Base-by-base conservation (phyloP, 1,140 invertebrate species). In the Amyelois transitella region DNA sequence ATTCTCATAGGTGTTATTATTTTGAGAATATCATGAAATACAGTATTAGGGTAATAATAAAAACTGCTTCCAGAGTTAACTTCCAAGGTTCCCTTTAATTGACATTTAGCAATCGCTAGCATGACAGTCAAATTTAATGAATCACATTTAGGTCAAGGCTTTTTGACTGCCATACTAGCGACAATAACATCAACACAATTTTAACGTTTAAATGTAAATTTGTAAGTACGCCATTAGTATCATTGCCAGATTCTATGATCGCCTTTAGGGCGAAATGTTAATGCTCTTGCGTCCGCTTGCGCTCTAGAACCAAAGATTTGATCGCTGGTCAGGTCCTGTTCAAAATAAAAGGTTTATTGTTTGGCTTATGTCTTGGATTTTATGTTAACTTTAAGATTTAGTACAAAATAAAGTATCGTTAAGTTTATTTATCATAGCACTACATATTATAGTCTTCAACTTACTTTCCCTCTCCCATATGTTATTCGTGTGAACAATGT, bases 111-210 rank as follows among this genome's bases (percentile, higher is more conserved):
- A 66, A 71, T 75, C 66, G 65, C 57, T 56, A 71, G 64, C 58
- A 71, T 66, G 56, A 58, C 65, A 66, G 67, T 71, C 62, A 72
- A 75, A 80, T 78, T 75, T 77, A 78, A 78, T 75, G 76, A 74
- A 66, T 38, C 62, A 69, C 66, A 79, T 77, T 81, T 52, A 58
- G 76, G 76, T 74, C 77, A 79, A 83, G 76, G 76, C 52, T 71
- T 58, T 53, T 61, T 62, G 56, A 51, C 18, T 48, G 12, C 24
- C 47, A 18, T 18, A 18, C 10, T 48, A 14, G 6, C 49, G 17
- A 53, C 20, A 24, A 48, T 45, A 19, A 19, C 43, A 43, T n/a
- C n/a, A n/a, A n/a, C n/a, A n/a, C n/a, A n/a, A n/a, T n/a, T n/a
- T n/a, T n/a, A n/a, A n/a, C n/a, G n/a, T 28, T 28, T 2, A 51